phyloP scores from a whole-genome alignment of 2,888 invertebrate genomes.

The Mythimna loreyi region DNA sequence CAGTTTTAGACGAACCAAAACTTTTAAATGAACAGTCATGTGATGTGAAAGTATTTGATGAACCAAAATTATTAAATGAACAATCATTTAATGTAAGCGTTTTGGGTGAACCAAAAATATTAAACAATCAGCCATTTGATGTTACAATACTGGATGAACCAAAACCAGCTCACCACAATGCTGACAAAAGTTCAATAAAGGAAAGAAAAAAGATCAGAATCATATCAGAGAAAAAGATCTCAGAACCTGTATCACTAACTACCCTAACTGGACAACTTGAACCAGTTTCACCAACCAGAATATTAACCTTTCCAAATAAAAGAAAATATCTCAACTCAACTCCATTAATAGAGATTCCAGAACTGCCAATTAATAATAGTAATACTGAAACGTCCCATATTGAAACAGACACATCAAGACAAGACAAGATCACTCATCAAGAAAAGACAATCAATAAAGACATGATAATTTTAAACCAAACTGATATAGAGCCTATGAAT shows the following conservation, averaged over 20 bases:
- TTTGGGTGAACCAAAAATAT: conserved; percentile 9
- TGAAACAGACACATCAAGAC: not conserved
- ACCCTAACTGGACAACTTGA: conserved; percentile 72
- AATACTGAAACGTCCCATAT: not conserved
- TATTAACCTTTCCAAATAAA: conserved; percentile 70
- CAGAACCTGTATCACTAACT: conserved; percentile 69
- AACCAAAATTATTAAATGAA: not conserved
- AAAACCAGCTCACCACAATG: not conserved
- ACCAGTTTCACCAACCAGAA: conserved; percentile 74
- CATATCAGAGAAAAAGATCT: conserved; percentile 80
- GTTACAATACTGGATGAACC: not conserved
- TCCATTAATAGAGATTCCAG: conserved; percentile 1
- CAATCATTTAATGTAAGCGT: not conserved
- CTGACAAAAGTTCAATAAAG: conserved; percentile 47
- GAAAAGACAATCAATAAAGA: not conserved
- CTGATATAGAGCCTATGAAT: not conserved
- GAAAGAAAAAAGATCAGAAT: conserved; percentile 77
- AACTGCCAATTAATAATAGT: conserved; percentile 18
- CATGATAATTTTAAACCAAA: conserved; percentile 7
- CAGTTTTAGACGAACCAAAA: not conserved
- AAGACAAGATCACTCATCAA: too few relatives aligned
- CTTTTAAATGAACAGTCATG: conserved; percentile 4
- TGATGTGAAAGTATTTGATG: conserved; percentile 6
- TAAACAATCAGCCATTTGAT: conserved; percentile 3
- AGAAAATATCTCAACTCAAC: conserved; percentile 44